These are phyloP conservation scores for Galagoides demidoff DNA, from an alignment of 2,797 vertebrate genomes.

Conservation along the genomic window DNA sequence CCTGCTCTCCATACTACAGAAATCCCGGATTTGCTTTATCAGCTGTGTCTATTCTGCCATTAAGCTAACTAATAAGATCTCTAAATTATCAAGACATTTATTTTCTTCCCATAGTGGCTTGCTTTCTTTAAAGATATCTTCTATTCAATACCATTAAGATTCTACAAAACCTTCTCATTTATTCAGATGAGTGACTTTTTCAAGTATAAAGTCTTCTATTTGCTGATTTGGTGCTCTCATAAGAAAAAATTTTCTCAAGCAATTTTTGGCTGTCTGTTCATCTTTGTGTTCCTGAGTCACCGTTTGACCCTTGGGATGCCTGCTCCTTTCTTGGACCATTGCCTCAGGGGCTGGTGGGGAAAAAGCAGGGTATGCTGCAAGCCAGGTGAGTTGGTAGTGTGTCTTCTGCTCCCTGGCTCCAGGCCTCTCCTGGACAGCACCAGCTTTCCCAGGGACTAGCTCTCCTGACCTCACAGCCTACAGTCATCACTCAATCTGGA, in stretches of 20 bases:
- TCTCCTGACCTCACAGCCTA: neutral
- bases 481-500: neutral
- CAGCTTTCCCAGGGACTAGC: neutral
- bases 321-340: neutral
- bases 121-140: neutral
- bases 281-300: neutral
- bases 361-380: neutral
- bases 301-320: neutral
- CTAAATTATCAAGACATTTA: constrained; percentile 12
- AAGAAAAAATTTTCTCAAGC: neutral
- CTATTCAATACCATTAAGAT: neutral
- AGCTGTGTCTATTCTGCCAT: constrained; percentile 4
- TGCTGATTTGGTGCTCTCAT: neutral
- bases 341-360: neutral
- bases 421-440: neutral
- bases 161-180: neutral
- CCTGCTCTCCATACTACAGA: neutral
- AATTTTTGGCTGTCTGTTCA: neutral
- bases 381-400: neutral
- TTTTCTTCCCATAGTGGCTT: neutral
- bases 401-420: neutral
- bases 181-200: neutral
- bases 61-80: constrained; percentile 24
- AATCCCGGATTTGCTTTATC: neutral
- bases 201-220: neutral